Conservation (phyloP, 2,888 invertebrate genomes). For the Biston betularia region DNA sequence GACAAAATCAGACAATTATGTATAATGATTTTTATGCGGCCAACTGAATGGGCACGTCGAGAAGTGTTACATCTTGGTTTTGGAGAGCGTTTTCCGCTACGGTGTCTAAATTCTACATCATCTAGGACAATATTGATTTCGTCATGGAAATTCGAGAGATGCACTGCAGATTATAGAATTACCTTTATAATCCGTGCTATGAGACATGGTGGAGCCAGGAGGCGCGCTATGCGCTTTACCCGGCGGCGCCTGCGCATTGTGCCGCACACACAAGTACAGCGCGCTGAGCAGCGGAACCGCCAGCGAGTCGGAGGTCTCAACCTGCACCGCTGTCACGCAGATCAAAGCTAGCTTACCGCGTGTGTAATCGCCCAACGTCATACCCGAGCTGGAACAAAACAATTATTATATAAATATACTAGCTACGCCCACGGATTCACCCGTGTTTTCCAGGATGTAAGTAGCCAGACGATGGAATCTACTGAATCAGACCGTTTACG, state of each 20-base stretch:
- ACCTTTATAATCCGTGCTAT: slow-evolving; percentile 66
- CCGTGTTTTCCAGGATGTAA: too few relatives aligned
- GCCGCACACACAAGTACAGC: slow-evolving; percentile 77
- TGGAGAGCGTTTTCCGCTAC: too few relatives aligned
- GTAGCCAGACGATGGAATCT: too few relatives aligned
- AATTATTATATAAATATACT: too few relatives aligned
- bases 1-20: too few relatives aligned
- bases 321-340: slow-evolving; percentile 79
- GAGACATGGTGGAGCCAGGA: slow-evolving; percentile 56
- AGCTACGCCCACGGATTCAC: too few relatives aligned
- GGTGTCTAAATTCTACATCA: too few relatives aligned
- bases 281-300: slow-evolving; percentile 78
- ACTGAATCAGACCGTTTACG: too few relatives aligned
- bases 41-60: too few relatives aligned
- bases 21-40: too few relatives aligned
- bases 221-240: slow-evolving; percentile 50
- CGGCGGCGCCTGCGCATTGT: slow-evolving; percentile 60
- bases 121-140: too few relatives aligned
- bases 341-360: slow-evolving; percentile 72
- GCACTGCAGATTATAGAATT: neutral
- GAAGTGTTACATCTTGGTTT: too few relatives aligned
- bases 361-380: slow-evolving; percentile 72
- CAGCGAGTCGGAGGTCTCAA: slow-evolving; percentile 70
- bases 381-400: slow-evolving; percentile 62
- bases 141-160: neutral